A percentile compares a stretch with the other conserved stretches of the same genome.
Conservation (phyloP, 2,113 vertebrate species). For the Tragulus kanchil region DNA sequence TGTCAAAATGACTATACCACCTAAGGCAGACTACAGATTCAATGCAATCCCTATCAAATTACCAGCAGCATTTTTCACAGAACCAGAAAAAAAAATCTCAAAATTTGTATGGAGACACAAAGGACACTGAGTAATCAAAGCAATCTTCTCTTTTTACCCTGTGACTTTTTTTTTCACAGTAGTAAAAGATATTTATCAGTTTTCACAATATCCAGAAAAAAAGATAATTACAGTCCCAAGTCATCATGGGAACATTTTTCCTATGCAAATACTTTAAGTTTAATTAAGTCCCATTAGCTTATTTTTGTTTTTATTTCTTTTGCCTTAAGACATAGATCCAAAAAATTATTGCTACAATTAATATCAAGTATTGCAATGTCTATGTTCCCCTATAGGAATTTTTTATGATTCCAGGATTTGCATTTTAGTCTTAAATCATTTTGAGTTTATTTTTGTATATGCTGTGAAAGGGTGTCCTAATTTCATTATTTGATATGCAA, state of each 20-base stretch:
- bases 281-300: neutral
- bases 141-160: too few species aligned
- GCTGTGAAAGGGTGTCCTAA: neutral
- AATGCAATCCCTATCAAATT: neutral
- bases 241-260: too few species aligned
- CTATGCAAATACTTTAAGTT: neutral
- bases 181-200: too few species aligned
- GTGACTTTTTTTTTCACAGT: too few species aligned
- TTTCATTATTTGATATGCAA: neutral
- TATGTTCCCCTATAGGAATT: neutral
- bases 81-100: neutral
- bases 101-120: neutral
- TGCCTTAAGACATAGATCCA: neutral
- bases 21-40: neutral
- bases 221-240: too few species aligned
- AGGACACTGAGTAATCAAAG: neutral
- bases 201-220: too few species aligned
- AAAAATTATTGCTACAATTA: neutral
- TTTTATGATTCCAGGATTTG: neutral
- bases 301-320: neutral
- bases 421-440: neutral
- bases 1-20: neutral
- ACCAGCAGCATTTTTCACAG: neutral
- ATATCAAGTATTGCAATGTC: neutral
- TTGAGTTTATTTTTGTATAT: neutral